Base-by-base conservation (phyloP, 2,797 vertebrate species). In the Mycteria americana region DNA sequence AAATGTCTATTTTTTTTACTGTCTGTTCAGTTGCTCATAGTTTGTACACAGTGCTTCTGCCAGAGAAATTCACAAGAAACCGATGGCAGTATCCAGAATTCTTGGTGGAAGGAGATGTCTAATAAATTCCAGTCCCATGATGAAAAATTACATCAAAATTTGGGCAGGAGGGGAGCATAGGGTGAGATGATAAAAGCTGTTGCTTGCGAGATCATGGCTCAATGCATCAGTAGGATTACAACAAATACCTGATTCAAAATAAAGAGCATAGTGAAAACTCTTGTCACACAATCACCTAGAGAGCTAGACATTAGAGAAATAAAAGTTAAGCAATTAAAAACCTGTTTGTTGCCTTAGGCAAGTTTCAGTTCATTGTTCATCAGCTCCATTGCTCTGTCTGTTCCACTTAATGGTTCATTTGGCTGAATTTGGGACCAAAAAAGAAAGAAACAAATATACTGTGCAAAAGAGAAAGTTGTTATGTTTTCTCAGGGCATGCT, bases 261-360 rank as follows among this genome's bases (percentile, higher is more conserved):
- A 92, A 92, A 95, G 37, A 95, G 19, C 46, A n/a, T 43, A 76
- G 33, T 84, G 85, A 85, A 85, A 82, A 81, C 41, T 94, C 88
- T 87, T 93, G 67, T 97, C 82, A 92, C 54, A 93, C 31, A 89
- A 63, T 94, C 93, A 97, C 51, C 87, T 95, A 80, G 89, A 95
- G 86, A 96, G 75, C n/a, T 41, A 94, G 67, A 78, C 92, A 75
- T 80, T 91, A 85, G 92, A 95, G 88, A 97, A 97, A 96, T 94
- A 91, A 85, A 97, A 96, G 53, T 94, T 73, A 95, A 97, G 93
- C 88, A 98, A 97, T 97, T 98, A 97, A 97, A 97, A 97, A 84
- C 27, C 28, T 21, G 17, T 87, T 97, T 98, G 85, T 87, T 97
- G 81, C 89, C 92, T 97, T 94, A 95, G 88, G 95, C 92, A 63